These are phyloP conservation scores for Gymnocypris eckloni DNA, from an alignment of 2,797 vertebrate genomes.

Conservation along the genomic window DNA sequence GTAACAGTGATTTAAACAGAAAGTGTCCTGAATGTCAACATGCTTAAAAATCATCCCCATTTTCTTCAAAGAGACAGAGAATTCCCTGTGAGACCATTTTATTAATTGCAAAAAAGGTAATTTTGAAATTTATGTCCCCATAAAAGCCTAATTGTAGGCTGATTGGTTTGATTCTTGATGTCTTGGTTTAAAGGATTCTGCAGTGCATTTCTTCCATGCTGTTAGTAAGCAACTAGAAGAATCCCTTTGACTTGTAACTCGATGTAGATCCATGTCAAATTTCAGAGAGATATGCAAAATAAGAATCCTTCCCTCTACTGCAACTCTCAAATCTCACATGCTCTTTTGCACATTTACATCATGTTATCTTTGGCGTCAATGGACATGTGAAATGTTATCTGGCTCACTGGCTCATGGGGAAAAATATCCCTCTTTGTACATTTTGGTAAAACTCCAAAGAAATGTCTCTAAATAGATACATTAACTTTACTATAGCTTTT, in stretches of 20 bases:
- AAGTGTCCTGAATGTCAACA: conserved; percentile 39
- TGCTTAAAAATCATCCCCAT: conserved; percentile 22
- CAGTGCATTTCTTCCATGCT: conserved; percentile 21
- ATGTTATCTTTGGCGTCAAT: not conserved
- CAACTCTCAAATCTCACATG: not conserved
- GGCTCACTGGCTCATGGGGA: not conserved
- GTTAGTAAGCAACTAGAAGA: conserved; percentile 21
- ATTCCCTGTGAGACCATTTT: not conserved
- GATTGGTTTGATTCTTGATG: conserved; percentile 42
- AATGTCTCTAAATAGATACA: not conserved
- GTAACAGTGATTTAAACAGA: not conserved
- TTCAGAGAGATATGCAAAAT: not conserved
- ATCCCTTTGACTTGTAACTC: conserved; percentile 2
- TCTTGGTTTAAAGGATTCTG: conserved; percentile 21
- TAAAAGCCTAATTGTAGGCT: conserved; percentile 21
- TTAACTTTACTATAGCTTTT: not conserved
- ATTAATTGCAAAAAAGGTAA: conserved; percentile 27
- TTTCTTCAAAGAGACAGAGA: conserved; percentile 28
- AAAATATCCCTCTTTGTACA: too few species aligned
- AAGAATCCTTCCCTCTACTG: not conserved
- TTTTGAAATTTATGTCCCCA: conserved; percentile 50
- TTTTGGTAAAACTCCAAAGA: not conserved
- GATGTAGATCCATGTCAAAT: not conserved
- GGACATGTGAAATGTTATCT: not conserved
- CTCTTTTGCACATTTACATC: not conserved